Evolutionary conservation across 2,888 invertebrate genomes (phyloP).

Genomic region (Tetragonula carbonaria): DNA sequence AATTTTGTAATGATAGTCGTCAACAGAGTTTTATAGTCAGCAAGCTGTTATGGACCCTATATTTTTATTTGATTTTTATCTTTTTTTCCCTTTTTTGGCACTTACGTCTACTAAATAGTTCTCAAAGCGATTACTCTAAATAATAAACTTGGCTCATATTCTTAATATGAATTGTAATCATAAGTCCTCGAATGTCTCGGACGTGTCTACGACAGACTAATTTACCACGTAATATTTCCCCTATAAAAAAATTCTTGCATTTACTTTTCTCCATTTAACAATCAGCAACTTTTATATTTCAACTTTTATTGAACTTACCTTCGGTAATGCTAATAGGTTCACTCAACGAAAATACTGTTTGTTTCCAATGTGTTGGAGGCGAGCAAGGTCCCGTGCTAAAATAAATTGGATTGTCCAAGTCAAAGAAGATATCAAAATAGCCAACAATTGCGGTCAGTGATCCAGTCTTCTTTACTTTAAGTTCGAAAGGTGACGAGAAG

Average conservation of each 20-base stretch:
- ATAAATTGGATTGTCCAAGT: constrained; percentile 87
- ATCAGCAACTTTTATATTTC: not conserved
- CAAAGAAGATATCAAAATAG: constrained; percentile 96
- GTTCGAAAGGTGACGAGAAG: constrained; percentile 89
- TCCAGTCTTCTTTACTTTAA: constrained; percentile 88
- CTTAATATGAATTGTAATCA: constrained; percentile 88
- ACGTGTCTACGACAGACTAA: constrained; percentile 90
- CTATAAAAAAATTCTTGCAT: constrained; percentile 80
- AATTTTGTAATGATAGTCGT: constrained; percentile 47
- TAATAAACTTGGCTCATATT: constrained; percentile 80
- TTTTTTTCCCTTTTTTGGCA: constrained; percentile 57
- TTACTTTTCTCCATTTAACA: not conserved
- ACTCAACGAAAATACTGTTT: constrained; percentile 94
- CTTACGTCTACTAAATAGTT: constrained; percentile 59
- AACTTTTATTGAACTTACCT: constrained; percentile 83
- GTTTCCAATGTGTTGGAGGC: constrained; percentile 96
- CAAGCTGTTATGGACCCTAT: constrained; percentile 66
- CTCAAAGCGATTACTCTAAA: constrained; percentile 76
- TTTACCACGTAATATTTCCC: constrained; percentile 87
- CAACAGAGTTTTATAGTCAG: constrained; percentile 36
- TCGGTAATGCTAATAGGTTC: constrained; percentile 89
- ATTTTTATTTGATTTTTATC: constrained; percentile 12
- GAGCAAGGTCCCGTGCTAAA: constrained; percentile 92
- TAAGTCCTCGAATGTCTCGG: constrained; percentile 90
- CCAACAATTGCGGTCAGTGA: constrained; percentile 93